phyloP scores from a whole-genome alignment of 1,140 invertebrate genomes.

The Coenobita brevimanus region DNA sequence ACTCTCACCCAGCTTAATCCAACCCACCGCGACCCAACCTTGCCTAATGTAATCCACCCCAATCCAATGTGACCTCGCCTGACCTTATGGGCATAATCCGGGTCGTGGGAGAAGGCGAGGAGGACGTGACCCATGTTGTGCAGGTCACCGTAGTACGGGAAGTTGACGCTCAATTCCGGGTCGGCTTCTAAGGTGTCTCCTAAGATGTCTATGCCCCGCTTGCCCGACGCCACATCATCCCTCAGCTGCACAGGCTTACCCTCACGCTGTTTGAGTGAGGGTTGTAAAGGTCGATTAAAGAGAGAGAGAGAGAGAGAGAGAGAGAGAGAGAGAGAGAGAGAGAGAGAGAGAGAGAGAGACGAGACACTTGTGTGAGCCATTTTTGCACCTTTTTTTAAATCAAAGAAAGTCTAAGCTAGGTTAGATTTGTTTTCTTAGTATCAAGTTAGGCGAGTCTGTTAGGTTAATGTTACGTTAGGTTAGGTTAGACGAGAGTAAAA shows the following conservation, averaged over 20 bases:
- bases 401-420: too few species aligned
- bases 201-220: slow-evolving; percentile 74
- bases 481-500: too few species aligned
- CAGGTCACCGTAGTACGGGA: slow-evolving; percentile 74
- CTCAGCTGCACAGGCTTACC: slow-evolving; percentile 5
- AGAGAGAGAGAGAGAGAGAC: not conserved
- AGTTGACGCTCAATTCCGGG: slow-evolving; percentile 74
- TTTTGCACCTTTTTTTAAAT: too few species aligned
- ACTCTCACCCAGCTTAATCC: not conserved
- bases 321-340: not conserved
- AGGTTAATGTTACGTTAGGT: too few species aligned
- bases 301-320: not conserved
- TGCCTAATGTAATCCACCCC: too few species aligned
- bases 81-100: slow-evolving; percentile 62
- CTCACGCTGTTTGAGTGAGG: not conserved
- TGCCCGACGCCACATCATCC: slow-evolving; percentile 3
- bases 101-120: slow-evolving; percentile 73
- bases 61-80: too few species aligned
- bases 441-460: too few species aligned
- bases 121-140: slow-evolving; percentile 73
- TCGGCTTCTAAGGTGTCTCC: slow-evolving; percentile 77
- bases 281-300: not conserved
- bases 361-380: too few species aligned
- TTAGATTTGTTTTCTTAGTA: too few species aligned
- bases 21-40: not conserved